A percentile compares a stretch with the other conserved stretches of the same genome.
phyloP scores from a whole-genome alignment of 2,888 invertebrate species.

The Synergus itoensis region DNA sequence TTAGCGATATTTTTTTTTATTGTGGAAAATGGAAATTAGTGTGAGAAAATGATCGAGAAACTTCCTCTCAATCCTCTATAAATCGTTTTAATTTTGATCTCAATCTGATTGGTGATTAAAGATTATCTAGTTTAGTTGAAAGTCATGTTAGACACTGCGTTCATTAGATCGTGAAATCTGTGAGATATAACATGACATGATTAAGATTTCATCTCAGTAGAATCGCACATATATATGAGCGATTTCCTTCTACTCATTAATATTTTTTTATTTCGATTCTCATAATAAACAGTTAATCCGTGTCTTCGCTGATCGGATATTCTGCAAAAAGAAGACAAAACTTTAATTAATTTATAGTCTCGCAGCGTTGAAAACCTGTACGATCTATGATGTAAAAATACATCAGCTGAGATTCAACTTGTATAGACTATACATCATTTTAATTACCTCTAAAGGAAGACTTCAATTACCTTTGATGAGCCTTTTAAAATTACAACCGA shows the following conservation, averaged over 20 bases:
- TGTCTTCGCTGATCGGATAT: constrained; percentile 12
- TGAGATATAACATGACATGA: constrained; percentile 9
- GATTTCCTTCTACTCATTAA: constrained; percentile 5
- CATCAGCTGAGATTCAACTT: neutral
- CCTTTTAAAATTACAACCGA: constrained; percentile 29
- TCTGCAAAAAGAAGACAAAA: neutral
- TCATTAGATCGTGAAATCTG: constrained; percentile 10
- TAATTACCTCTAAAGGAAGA: constrained; percentile 22
- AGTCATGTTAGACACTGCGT: constrained; percentile 10
- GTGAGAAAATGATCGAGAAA: too few relatives aligned
- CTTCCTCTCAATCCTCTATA: neutral
- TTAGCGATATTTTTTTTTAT: too few relatives aligned
- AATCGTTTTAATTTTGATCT: neutral
- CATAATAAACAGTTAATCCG: constrained; percentile 30
- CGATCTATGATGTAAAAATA: constrained; percentile 8
- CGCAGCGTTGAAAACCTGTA: constrained; percentile 29
- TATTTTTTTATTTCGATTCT: neutral
- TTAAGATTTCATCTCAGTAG: neutral
- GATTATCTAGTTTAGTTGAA: constrained; percentile 16
- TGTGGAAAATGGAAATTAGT: too few relatives aligned
- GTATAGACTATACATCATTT: constrained; percentile 15
- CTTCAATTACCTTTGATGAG: neutral
- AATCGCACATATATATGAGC: neutral
- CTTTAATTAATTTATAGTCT: constrained; percentile 31
- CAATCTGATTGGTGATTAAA: neutral